phyloP scores from a whole-genome alignment of 2,888 invertebrate genomes.

The Fragum fragum region DNA sequence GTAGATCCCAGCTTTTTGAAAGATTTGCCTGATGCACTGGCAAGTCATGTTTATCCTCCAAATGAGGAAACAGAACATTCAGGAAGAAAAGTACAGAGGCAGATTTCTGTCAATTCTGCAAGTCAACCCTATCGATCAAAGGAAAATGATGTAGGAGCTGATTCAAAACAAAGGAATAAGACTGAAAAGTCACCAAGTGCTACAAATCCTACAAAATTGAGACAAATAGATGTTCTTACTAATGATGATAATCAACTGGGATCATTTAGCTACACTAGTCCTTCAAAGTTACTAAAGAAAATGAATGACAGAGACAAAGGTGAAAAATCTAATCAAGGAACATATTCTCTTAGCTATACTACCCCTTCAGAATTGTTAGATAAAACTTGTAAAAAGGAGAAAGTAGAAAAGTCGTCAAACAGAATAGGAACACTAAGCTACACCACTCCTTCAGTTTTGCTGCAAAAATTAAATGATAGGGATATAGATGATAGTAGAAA shows the following conservation, averaged over 20 bases:
- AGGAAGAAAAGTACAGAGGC: background rate
- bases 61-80: background rate
- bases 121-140: background rate
- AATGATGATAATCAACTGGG: background rate
- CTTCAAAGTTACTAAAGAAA: conserved; percentile 47
- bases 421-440: conserved; percentile 25
- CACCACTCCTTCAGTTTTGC: conserved; percentile 35
- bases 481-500: background rate
- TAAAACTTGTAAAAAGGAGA: conserved; percentile 39
- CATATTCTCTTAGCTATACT: conserved; percentile 19
- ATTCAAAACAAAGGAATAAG: background rate
- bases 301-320: conserved; percentile 37
- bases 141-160: background rate
- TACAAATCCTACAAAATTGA: too few relatives aligned
- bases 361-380: conserved; percentile 33
- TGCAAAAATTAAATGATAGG: conserved; percentile 16
- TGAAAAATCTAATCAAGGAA: background rate
- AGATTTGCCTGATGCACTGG: conserved; percentile 12
- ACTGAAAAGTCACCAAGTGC: background rate
- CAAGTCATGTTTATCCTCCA: background rate
- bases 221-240: too few relatives aligned
- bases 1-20: conserved; percentile 2
- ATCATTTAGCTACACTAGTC: conserved; percentile 42
- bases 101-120: background rate
- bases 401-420: background rate